phyloP scores from a whole-genome alignment of 1,140 invertebrate species.

The Lineus longissimus region DNA sequence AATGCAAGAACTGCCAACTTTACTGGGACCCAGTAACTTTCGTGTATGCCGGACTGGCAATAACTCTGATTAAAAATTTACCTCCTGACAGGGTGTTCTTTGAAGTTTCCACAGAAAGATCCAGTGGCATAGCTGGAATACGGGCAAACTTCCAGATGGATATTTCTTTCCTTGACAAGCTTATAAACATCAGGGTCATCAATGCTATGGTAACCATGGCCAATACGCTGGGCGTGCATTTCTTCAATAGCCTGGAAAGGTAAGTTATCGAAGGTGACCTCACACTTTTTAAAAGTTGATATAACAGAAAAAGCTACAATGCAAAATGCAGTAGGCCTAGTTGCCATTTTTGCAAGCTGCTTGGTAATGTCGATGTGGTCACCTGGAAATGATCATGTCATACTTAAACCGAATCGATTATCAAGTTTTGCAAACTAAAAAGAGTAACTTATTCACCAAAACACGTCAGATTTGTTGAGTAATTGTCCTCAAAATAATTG shows the following conservation, averaged over 20 bases:
- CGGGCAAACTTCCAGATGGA: constrained; percentile 58
- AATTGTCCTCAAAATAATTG: too few species aligned
- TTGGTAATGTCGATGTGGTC: too few species aligned
- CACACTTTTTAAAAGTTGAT: neutral
- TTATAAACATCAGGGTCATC: constrained; percentile 57
- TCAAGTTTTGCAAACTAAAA: too few species aligned
- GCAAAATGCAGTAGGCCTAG: too few species aligned
- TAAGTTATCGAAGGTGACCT: constrained; percentile 7
- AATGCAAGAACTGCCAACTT: too few species aligned
- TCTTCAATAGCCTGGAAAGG: constrained; percentile 54
- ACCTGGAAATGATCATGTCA: too few species aligned
- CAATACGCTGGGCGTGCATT: constrained; percentile 60
- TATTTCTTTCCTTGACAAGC: constrained; percentile 34
- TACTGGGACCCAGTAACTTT: too few species aligned
- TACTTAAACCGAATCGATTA: too few species aligned
- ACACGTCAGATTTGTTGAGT: too few species aligned
- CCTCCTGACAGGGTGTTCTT: constrained; percentile 45
- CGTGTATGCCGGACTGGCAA: too few species aligned
- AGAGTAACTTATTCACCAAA: too few species aligned
- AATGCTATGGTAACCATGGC: constrained; percentile 62
- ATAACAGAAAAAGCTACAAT: too few species aligned
- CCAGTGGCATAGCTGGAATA: constrained; percentile 61
- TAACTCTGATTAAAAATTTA: constrained; percentile 12
- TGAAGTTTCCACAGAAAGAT: constrained; percentile 44
- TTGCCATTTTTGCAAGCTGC: neutral